Base-by-base conservation (phyloP, 2,888 invertebrate genomes). In the Drosophila lutescens region DNA sequence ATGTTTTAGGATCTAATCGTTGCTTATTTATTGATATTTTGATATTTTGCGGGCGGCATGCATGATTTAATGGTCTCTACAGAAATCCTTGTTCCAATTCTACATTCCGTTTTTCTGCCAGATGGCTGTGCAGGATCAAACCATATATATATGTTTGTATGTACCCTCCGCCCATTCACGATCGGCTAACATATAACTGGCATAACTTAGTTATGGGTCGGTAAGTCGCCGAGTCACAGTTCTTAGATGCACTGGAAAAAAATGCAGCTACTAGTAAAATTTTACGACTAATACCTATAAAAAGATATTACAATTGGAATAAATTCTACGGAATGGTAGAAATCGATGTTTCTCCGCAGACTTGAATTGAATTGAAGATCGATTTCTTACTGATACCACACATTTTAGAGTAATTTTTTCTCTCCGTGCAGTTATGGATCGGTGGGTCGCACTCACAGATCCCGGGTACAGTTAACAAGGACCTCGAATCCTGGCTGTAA, bases 201-300 rank as follows among this genome's bases (percentile, higher is more conserved):
- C 76, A 81, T 81, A 81, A 81, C 66, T 81, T 79, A 62, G 77
- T 77, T 81, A 69, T 53, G 77, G 62, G 38, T 68, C 69, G 80
- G 32, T 74, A 67, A n/a, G 34, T 49, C 17, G 8, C 38, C n/a
- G 46, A 34, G 40, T 32, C 47, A 44, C 36, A 46, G 34, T 60
- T 58, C 38, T 40, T n/a, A 26, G 8, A 13, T 34, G 47, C 62
- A 62, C 62, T 49, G 47, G 0, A 13, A 41, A 8, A 61, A 36
- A 17, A n/a, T 23, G 13, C 44, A 2, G 3, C 12, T 2, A 44
- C 13, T 20, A 4, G 2, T 13, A 4, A 0, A 23, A 4, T 13
- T 23, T 13, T 3, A 8, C 8, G 4, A n/a, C 4, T 40, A 9
- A 4, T 9, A 17, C 9, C 1, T 17, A 15, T 4, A 12, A 4